Conservation (phyloP, 2,888 invertebrate species). For the Volucella bombylans region DNA sequence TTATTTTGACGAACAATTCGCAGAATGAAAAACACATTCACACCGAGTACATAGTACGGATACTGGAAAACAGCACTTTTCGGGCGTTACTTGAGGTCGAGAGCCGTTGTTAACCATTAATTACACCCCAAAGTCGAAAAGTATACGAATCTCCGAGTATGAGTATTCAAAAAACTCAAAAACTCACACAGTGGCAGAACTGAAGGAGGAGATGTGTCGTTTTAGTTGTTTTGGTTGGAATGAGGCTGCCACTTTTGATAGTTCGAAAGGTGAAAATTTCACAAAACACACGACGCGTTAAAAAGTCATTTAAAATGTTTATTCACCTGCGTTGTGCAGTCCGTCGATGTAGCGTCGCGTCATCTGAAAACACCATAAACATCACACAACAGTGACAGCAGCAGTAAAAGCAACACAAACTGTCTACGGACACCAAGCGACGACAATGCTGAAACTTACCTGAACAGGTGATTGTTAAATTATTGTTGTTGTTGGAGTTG, state of each 20-base stretch:
- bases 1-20: conserved; percentile 7
- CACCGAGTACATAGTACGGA: neutral
- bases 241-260: conserved; percentile 35
- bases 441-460: conserved; percentile 9
- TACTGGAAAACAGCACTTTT: conserved; percentile 61
- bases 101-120: conserved; percentile 49
- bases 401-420: conserved; percentile 8
- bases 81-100: conserved; percentile 56
- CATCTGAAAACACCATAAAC: conserved; percentile 3
- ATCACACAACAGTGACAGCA: conserved; percentile 13
- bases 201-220: conserved; percentile 3
- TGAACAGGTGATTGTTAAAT: conserved; percentile 61
- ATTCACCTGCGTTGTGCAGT: conserved; percentile 71
- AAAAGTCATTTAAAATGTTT: conserved; percentile 68
- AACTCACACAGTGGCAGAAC: neutral
- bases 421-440: neutral
- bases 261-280: conserved; percentile 71
- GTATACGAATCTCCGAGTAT: too few species aligned
- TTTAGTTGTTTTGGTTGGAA: neutral
- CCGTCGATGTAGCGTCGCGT: conserved; percentile 3
- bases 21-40: conserved; percentile 40
- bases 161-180: neutral
- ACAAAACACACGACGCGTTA: conserved; percentile 67
- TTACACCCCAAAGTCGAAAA: conserved; percentile 28
- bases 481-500: conserved; percentile 32